Conservation (phyloP, 2,888 invertebrate species). For the Thecocarcelia acutangulata region DNA sequence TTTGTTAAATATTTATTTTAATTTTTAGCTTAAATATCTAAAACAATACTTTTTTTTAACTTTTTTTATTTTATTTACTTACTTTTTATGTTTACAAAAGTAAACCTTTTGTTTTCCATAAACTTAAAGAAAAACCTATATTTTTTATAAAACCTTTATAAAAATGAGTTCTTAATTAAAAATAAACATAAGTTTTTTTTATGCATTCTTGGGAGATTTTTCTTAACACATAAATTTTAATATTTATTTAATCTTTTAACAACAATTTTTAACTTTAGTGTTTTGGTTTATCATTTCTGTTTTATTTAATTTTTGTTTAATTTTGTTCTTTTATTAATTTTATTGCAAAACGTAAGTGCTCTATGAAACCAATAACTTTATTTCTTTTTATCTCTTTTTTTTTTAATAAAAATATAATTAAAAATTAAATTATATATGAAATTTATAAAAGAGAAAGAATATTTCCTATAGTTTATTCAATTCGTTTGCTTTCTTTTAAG, state of each 20-base stretch:
- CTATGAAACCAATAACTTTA: constrained; percentile 82
- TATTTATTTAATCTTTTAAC: constrained; percentile 73
- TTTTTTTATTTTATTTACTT: constrained; percentile 70
- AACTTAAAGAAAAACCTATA: constrained; percentile 46
- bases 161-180: constrained; percentile 26
- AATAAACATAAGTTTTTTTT: constrained; percentile 11
- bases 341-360: constrained; percentile 81
- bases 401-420: constrained; percentile 43
- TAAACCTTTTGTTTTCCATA: constrained; percentile 41
- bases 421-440: constrained; percentile 41
- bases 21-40: constrained; percentile 45
- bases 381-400: constrained; percentile 70
- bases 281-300: constrained; percentile 43
- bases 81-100: constrained; percentile 61
- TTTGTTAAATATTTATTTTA: constrained; percentile 17
- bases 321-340: constrained; percentile 60
- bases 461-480: constrained; percentile 48
- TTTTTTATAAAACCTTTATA: constrained; percentile 28
- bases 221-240: constrained; percentile 46
- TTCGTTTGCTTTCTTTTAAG: constrained; percentile 36
- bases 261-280: constrained; percentile 70
- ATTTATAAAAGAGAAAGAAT: constrained; percentile 52
- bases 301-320: constrained; percentile 47
- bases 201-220: constrained; percentile 7
- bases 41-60: constrained; percentile 45